Evolutionary conservation across 2,113 vertebrate species (phyloP), one percentile per base, ranked within the genome.

Genomic region (Vimba vimba): DNA sequence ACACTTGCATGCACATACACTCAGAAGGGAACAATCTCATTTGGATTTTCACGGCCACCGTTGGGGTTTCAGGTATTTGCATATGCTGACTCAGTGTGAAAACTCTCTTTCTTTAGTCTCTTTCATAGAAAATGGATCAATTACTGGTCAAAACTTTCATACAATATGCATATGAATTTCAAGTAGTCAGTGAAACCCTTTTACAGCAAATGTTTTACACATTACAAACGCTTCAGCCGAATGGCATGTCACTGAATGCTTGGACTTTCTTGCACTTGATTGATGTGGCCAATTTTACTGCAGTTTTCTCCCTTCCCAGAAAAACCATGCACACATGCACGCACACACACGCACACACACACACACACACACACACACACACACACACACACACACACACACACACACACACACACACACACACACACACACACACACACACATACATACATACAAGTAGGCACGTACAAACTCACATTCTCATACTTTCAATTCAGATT

Each of bases 261-360:
- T 68, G 47, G 85, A 79, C 50, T 66, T 82, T 87, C 43, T 36
- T 77, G 36, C 79, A 45, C 60, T 68, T 89, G 82, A 86, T 82
- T 82, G 69, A 86, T 89, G 77, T 71, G 69, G 85, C 21, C 68
- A 71, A 85, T 85, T 89, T 89, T 71, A 75, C 77, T 39, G 59
- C 52, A 77, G 62, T 64, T 88, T 55, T 88, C 78, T 75, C 45
- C 78, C 39, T 85, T 79, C 74, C 79, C 79, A 82, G 79, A 82
- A 68, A 69, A 27, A 68, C n/a, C n/a, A 68, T 39, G 33, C 77
- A 77, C 45, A 52, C 60, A 79, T 10, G 55, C 84, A 27, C 6
- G 1, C 43, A 43, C 76, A 75, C 39, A 25, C 77, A 77, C 43
- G 23, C 30, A 55, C 21, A 23, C 27, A 68, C 39, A 55, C 73